Evolutionary conservation across 1,140 invertebrate species (phyloP), one percentile per base, ranked within the genome.

Genomic region (Phocides pigmalion): DNA sequence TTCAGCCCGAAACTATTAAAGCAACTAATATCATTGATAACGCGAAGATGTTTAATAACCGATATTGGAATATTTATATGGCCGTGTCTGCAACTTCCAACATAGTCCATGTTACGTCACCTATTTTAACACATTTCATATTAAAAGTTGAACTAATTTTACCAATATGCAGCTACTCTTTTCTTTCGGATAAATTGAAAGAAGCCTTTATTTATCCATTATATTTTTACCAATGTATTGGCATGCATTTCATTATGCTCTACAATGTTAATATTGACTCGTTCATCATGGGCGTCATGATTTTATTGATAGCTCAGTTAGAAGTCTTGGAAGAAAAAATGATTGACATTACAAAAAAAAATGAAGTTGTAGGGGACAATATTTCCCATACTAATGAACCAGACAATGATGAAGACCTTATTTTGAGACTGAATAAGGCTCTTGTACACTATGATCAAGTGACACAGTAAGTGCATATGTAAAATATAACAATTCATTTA

Each of bases 221-320:
- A 22, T 89, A 85, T 64, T 67, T 82, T 0, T 87, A 82, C 42
- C 83, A 89, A 74, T 49, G 58, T 41, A n/a, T 86, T 15, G 81
- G 81, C 0, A 85, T 87, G 41, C 76, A 84, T 62, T 62, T 76
- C 14, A 67, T 79, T 25, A 79, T 87, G 76, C 63, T 76, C 19
- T 79, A 62, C 15, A 80, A 80, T 62, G 14, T 86, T 0, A 82
- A 81, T 62, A 74, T 84, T 15, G 82, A 89, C 49, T 74, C 79
- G 12, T 85, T 82, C 66, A 70, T 89, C 53, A 41, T 85, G 54
- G 83, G 82, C 11, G 15, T 87, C 9, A 74, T 86, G 63, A 80
- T 85, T 65, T 71, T 82, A 17, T 17, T 62, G 0, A 82, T 83
- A 39, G 78, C 87, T 4, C 84, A 89, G 46, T 66, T 89, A 17